Base-by-base conservation (phyloP, 2,113 vertebrate species). In the Hassar affinis region DNA sequence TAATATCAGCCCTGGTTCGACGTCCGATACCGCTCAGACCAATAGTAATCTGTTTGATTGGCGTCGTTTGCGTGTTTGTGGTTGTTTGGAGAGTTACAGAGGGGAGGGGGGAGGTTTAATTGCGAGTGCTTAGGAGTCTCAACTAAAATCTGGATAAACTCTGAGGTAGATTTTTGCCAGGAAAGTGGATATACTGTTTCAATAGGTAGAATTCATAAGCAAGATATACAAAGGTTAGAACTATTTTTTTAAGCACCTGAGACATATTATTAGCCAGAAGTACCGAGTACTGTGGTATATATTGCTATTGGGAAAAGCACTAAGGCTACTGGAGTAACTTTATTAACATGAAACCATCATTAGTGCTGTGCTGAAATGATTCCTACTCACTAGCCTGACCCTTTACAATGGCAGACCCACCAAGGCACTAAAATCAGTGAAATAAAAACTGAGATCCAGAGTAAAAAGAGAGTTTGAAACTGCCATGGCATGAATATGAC, bases 1-100 rank as follows among this genome's bases (percentile, higher is more conserved):
- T 93, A 93, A 93, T 92, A 92, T 92, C 91, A 92, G 90, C 82
- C 80, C 89, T 88, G 87, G 79, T 86, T 78, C 74, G 59, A 57
- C 62, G 56, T 78, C 81, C 47, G 42, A 78, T 76, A 56, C 33
- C 25, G 45, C 9, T n/a, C 14, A 25, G 45, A 61, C n/a, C 8
- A 47, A 68, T 62, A 59, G 61, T 7, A 27, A 57, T 20, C n/a
- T 17, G 30, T 66, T 83, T 54, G 56, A 11, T 49, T 78, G 59
- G n/a, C n/a, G 54, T 68, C 59, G 27, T 78, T 68, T 68, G 61
- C 27, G 11, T 68, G 38, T 77, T 66, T 64, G 30, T 30, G 56
- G 56, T 59, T 59, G 47, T 68, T 82, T 72, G 51, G 51, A 77
- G 51, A 56, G 74, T 51, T 72, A 72, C 35, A 27, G n/a, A 25